phyloP scores from a whole-genome alignment of 2,113 vertebrate species.

The Eulemur macaco region DNA sequence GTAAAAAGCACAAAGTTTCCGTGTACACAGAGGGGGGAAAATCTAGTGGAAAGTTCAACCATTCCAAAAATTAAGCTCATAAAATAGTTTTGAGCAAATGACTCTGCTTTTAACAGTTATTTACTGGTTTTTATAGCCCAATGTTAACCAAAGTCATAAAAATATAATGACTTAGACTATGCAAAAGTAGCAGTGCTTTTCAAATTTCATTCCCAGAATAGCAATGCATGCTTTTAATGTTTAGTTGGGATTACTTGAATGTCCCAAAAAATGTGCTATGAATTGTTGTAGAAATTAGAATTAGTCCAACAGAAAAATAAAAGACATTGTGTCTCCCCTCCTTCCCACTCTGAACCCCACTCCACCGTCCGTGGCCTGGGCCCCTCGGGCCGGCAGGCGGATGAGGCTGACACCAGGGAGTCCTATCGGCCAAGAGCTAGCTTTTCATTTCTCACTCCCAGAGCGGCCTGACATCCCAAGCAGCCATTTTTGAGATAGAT shows the following conservation, averaged over 20 bases:
- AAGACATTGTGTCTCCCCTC: conserved; percentile 59
- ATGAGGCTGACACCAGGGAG: conserved; percentile 58
- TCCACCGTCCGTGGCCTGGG: conserved; percentile 32
- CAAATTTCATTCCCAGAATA: conserved; percentile 82
- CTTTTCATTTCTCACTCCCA: neutral
- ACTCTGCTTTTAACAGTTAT: conserved; percentile 84
- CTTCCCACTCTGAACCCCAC: conserved; percentile 29
- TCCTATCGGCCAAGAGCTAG: neutral
- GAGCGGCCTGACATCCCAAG: neutral
- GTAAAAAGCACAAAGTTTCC: conserved; percentile 58
- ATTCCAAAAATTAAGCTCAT: conserved; percentile 77
- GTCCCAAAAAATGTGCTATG: conserved; percentile 78
- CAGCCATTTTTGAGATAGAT: neutral
- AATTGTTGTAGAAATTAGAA: conserved; percentile 76
- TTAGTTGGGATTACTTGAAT: conserved; percentile 75
- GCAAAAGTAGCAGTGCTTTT: conserved; percentile 76
- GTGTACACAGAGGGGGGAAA: neutral
- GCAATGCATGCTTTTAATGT: conserved; percentile 74
- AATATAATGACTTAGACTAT: conserved; percentile 81
- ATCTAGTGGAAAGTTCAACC: conserved; percentile 47
- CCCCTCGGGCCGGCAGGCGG: conserved; percentile 65
- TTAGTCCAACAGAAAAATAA: conserved; percentile 77
- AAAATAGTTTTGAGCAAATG: conserved; percentile 82
- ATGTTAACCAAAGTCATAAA: conserved; percentile 83
- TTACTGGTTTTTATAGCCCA: conserved; percentile 83